Base-by-base conservation (phyloP, 2,113 vertebrate genomes). In the Plotosus lineatus region DNA sequence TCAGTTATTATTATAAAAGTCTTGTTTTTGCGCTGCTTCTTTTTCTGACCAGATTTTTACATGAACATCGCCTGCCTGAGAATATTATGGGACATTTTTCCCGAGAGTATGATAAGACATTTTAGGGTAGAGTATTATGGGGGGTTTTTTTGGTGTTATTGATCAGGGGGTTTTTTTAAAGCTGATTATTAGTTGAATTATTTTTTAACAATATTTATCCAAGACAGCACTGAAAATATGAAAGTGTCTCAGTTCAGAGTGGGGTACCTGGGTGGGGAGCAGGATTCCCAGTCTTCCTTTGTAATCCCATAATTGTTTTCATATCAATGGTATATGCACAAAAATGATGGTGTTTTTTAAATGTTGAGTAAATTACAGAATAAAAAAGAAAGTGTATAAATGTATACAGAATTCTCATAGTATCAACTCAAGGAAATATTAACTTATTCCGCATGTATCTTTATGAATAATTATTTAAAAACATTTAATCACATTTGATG, bases 81-180 rank as follows among this genome's bases (percentile, higher is more conserved):
- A 72, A 50, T 72, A 72, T 72, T 72, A 51, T 51, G 46, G 46
- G 69, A 33, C 51, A 46, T 72, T 50, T 28, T n/a, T n/a, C n/a
- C n/a, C n/a, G n/a, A n/a, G n/a, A n/a, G n/a, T n/a, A n/a, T n/a
- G n/a, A n/a, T n/a, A n/a, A n/a, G n/a, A n/a, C n/a, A n/a, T n/a
- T n/a, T n/a, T n/a, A n/a, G n/a, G n/a, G n/a, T n/a, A n/a, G n/a
- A n/a, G n/a, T n/a, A n/a, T n/a, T n/a, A n/a, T n/a, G n/a, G n/a
- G n/a, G n/a, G n/a, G n/a, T n/a, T n/a, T n/a, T n/a, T n/a, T n/a
- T n/a, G n/a, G n/a, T n/a, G n/a, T n/a, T n/a, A n/a, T n/a, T n/a
- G n/a, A n/a, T n/a, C n/a, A n/a, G n/a, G n/a, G n/a, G 8, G 1
- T 65, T 38, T 65, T 65, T 61, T 6, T 33, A 2, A n/a, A 8